phyloP scores from a whole-genome alignment of 2,113 vertebrate genomes.

The Chlamydotis undulata region DNA sequence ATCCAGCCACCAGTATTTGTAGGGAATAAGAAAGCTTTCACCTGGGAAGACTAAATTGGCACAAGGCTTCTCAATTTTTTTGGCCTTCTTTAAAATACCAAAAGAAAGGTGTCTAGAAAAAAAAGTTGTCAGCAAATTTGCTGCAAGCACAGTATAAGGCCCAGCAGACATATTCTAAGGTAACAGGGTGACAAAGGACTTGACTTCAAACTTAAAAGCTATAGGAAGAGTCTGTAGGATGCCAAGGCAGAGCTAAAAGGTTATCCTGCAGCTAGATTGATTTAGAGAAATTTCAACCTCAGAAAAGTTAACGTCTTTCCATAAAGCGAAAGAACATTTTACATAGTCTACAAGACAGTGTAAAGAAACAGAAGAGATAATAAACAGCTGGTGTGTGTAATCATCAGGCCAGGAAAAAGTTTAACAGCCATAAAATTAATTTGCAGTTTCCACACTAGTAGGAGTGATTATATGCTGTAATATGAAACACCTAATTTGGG shows the following conservation, averaged over 20 bases:
- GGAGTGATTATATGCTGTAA: not conserved
- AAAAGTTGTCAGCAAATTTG: not conserved
- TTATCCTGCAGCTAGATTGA: not conserved
- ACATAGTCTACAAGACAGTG: not conserved
- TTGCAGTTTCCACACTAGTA: not conserved
- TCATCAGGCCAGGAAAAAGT: not conserved
- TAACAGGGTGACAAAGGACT: not conserved
- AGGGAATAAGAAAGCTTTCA: not conserved
- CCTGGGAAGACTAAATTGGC: not conserved
- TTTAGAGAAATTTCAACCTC: not conserved
- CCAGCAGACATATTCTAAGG: conserved; percentile 7
- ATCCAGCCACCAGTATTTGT: not conserved
- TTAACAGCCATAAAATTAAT: not conserved
- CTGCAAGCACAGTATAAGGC: not conserved
- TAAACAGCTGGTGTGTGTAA: not conserved
- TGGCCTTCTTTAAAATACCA: not conserved
- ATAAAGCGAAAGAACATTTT: not conserved
- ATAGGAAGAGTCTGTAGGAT: not conserved
- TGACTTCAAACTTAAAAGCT: conserved; percentile 4
- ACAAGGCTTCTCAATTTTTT: not conserved
- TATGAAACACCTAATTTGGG: not conserved
- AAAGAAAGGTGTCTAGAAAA: not conserved
- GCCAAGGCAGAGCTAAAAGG: not conserved
- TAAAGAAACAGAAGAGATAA: not conserved
- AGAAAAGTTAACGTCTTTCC: not conserved